phyloP scores from a whole-genome alignment of 2,888 invertebrate genomes.

The Cosmopolites sordidus region DNA sequence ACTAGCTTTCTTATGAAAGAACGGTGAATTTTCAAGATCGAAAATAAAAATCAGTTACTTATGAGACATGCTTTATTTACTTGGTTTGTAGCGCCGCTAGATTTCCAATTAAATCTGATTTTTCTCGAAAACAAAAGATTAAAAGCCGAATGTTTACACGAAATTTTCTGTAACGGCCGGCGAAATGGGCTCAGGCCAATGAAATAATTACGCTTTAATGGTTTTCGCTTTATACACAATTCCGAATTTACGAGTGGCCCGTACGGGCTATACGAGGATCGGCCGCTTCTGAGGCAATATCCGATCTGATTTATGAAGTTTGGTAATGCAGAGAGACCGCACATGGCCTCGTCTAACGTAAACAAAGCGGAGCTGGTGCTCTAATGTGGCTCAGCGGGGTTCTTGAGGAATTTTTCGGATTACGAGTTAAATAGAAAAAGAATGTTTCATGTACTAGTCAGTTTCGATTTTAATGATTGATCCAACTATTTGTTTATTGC shows the following conservation, averaged over 20 bases:
- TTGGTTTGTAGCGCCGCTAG: conserved; percentile 3
- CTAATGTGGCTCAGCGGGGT: not conserved
- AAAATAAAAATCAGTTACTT: too few species aligned
- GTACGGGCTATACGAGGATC: not conserved
- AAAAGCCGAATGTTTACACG: conserved; percentile 18
- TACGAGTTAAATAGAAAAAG: too few species aligned
- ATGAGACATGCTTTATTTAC: too few species aligned
- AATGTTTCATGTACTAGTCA: too few species aligned
- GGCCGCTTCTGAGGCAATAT: conserved; percentile 8
- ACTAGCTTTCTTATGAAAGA: too few species aligned
- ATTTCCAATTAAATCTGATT: conserved; percentile 16
- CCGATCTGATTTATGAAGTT: conserved; percentile 17
- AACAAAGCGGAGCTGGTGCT: conserved; percentile 7
- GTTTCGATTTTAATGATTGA: too few species aligned
- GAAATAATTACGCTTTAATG: conserved; percentile 24
- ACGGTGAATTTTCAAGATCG: too few species aligned
- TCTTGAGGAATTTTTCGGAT: not conserved
- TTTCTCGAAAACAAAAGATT: conserved; percentile 23
- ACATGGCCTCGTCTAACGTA: conserved; percentile 12
- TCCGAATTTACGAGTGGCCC: conserved; percentile 18
- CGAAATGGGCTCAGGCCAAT: conserved; percentile 21
- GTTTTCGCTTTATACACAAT: conserved; percentile 22
- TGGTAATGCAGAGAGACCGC: conserved; percentile 10
- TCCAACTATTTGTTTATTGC: too few species aligned
- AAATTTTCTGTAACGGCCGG: conserved; percentile 13